Base-by-base conservation (phyloP, 2,797 vertebrate species). In the Pachyuromys duprasi region DNA sequence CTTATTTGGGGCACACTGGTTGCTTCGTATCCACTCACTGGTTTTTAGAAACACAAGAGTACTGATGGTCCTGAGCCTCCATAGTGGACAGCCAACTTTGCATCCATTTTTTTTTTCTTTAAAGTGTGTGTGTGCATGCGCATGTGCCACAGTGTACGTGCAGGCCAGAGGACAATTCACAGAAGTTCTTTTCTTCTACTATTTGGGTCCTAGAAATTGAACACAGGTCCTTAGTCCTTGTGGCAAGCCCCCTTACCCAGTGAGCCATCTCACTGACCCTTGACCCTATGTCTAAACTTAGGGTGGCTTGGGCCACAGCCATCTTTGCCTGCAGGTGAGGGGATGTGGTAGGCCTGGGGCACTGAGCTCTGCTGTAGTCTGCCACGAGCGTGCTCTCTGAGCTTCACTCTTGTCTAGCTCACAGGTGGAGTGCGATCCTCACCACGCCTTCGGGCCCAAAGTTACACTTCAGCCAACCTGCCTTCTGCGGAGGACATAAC, bases 361-460 rank as follows among this genome's bases (percentile, higher is more conserved):
- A 8, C 69, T 0, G 45, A 4, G 72, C 22, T 0, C 5, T 17
- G 36, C 49, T 49, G 7, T 24, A 3, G n/a, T 60, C 57, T 4
- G 1, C 22, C 55, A 24, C 9, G 33, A 42, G 42, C 14, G 1
- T 3, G 0, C 55, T 80, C n/a, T 86, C 81, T 95, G 92, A 92
- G 62, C 36, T 18, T 86, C 17, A 0, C 20, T 96, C 82, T 57
- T 94, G 91, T 98, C 92, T 97, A 99, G 99, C 98, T 98, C 98
- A 87, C 98, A 94, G 98, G 98, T 92, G 98, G 97, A 93, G 97
- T 98, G 55, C 96, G 97, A 33, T 96, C 97, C 45, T 94, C 98
- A 14, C 98, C 97, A 5, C 97, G 98, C 78, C 98, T 98, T 60
- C 98, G 98, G 93, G 98, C 98, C 97, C 98, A 98, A 86, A 98